Conservation (phyloP, 2,888 invertebrate species). For the Pheosia gnoma region DNA sequence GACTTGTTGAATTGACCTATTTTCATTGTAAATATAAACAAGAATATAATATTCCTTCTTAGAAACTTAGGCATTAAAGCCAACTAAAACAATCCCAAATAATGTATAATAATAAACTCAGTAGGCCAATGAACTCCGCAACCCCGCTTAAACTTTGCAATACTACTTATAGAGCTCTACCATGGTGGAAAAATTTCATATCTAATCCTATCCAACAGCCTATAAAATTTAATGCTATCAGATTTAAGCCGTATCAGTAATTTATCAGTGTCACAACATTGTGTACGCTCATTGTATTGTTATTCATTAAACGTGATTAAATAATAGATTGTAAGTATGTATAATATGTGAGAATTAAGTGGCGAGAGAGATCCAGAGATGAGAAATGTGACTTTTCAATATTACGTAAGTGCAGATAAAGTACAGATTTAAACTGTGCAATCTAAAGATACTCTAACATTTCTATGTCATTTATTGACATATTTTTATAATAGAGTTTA, state of each 20-base stretch:
- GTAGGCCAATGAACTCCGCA: slow-evolving; percentile 4
- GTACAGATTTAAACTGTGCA: too few relatives aligned
- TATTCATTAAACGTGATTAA: too few relatives aligned
- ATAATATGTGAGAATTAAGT: too few relatives aligned
- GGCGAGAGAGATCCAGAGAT: too few relatives aligned
- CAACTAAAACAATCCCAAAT: background rate
- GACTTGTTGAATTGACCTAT: background rate
- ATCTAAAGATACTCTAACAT: background rate
- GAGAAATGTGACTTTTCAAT: too few relatives aligned
- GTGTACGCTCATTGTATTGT: background rate
- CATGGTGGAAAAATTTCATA: slow-evolving; percentile 3
- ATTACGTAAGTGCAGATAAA: too few relatives aligned
- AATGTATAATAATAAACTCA: background rate
- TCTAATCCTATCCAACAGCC: background rate
- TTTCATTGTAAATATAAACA: background rate
- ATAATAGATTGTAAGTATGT: background rate
- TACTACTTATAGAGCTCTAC: background rate
- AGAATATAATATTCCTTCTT: background rate
- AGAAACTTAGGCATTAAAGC: background rate
- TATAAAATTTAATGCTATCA: background rate
- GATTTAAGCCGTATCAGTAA: background rate
- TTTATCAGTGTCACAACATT: slow-evolving; percentile 4
- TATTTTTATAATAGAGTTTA: background rate
- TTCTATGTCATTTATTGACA: background rate
- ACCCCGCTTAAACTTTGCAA: background rate